Conservation (phyloP, 2,113 vertebrate species). For the Sus scrofa region DNA sequence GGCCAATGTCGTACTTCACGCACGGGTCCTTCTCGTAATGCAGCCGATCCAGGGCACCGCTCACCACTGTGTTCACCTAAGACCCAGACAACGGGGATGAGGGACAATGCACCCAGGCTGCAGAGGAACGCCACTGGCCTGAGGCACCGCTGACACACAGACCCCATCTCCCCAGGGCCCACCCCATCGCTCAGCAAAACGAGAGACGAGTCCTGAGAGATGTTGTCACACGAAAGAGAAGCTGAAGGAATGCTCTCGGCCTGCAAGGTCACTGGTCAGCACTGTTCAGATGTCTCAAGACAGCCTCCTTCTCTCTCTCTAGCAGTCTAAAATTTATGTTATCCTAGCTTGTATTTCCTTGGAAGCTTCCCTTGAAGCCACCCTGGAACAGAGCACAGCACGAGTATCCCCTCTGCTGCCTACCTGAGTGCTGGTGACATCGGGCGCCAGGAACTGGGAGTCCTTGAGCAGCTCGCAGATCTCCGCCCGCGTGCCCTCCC, state of each 20-base stretch:
- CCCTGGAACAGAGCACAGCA: not conserved
- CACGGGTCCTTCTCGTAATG: constrained; percentile 99
- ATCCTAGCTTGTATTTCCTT: not conserved
- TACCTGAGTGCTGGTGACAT: constrained; percentile 98
- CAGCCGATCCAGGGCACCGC: constrained; percentile 96
- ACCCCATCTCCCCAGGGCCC: not conserved
- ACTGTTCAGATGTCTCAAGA: not conserved
- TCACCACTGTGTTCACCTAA: constrained; percentile 98
- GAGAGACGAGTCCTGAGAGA: not conserved
- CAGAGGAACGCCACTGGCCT: not conserved
- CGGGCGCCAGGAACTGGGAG: constrained; percentile 97
- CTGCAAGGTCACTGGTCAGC: not conserved
- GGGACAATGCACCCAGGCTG: not conserved
- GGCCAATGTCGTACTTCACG: constrained; percentile 98
- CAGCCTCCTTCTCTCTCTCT: not conserved
- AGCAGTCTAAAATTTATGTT: not conserved
- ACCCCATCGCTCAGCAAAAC: not conserved
- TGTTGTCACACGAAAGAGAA: too few species aligned
- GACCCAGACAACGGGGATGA: not conserved
- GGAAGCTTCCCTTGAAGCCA: not conserved
- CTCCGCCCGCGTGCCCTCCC: constrained; percentile 97
- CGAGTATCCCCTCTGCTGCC: not conserved
- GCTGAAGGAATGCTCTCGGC: not conserved
- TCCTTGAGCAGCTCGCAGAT: constrained; percentile 99
- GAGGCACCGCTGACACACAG: not conserved